These are phyloP conservation scores for Acridotheres tristis DNA, from an alignment of 2,797 vertebrate genomes.

Conservation along the genomic window DNA sequence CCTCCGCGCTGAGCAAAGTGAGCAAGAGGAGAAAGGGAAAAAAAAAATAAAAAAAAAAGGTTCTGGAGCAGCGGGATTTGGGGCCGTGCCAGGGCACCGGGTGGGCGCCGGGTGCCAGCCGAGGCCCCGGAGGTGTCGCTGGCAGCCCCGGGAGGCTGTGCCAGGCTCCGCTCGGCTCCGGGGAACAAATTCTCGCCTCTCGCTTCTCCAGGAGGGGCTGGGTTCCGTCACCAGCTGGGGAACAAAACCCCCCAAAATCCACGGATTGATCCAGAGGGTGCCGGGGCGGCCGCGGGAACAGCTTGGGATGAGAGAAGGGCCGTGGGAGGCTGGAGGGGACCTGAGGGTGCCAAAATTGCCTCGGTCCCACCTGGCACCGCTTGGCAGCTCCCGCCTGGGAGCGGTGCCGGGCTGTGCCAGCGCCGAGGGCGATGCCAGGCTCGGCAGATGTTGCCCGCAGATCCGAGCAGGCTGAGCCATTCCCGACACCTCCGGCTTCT, in stretches of 20 bases:
- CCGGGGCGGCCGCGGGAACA: not conserved
- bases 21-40: not conserved
- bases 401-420: not conserved
- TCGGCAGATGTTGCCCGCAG: constrained; percentile 45
- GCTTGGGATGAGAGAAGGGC: not conserved
- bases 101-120: not conserved
- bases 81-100: not conserved
- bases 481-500: not conserved
- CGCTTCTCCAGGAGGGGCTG: not conserved
- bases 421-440: not conserved
- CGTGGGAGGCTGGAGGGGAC: not conserved
- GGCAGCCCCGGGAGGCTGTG: not conserved
- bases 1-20: not conserved
- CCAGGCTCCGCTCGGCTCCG: not conserved
- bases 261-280: not conserved
- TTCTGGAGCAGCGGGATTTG: not conserved
- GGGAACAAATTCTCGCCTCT: not conserved
- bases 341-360: not conserved
- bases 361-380: constrained; percentile 4
- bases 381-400: not conserved
- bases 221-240: not conserved
- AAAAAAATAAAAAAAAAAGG: no score
- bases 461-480: not conserved
- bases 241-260: not conserved
- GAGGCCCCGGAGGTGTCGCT: not conserved